These are phyloP conservation scores for Yponomeuta cagnagella DNA, from an alignment of 2,888 invertebrate genomes.

Conservation along the genomic window DNA sequence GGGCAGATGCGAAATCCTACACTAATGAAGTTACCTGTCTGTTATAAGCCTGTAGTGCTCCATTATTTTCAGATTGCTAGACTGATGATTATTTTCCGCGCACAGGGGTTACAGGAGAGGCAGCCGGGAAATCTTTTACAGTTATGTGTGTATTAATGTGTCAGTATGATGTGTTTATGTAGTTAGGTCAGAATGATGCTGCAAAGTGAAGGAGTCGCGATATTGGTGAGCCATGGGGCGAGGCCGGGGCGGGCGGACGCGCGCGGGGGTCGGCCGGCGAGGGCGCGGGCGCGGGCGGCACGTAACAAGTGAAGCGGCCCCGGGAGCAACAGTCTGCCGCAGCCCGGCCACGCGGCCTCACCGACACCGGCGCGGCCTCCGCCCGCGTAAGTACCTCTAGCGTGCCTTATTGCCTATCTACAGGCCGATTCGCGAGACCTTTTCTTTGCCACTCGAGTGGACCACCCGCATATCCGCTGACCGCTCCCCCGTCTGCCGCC, in stretches of 20 bases:
- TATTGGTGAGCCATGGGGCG: conserved; percentile 51
- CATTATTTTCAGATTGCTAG: background rate
- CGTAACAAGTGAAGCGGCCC: conserved; percentile 74
- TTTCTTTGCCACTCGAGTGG: background rate
- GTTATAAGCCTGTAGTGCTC: background rate
- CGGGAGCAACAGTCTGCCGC: conserved; percentile 76
- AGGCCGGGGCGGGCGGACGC: conserved; percentile 36
- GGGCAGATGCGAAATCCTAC: background rate
- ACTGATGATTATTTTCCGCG: background rate
- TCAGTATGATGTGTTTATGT: conserved; percentile 26
- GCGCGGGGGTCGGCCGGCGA: conserved; percentile 22
- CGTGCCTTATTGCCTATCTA: conserved; percentile 33
- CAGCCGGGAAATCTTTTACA: conserved; percentile 21
- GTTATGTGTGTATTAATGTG: conserved; percentile 19
- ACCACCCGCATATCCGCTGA: conserved; percentile 16
- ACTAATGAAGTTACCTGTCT: background rate
- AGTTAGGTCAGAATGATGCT: conserved; percentile 55
- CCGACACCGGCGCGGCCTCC: conserved; percentile 26
- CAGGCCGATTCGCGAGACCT: conserved; percentile 17
- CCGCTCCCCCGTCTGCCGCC: conserved; percentile 20
- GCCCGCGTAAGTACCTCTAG: conserved; percentile 57
- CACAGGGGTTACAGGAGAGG: background rate
- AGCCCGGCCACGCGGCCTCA: conserved; percentile 71
- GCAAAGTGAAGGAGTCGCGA: conserved; percentile 61
- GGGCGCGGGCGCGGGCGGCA: conserved; percentile 43